A percentile compares a stretch with the other conserved stretches of the same genome.
Evolutionary conservation across 2,113 vertebrate species (phyloP).

Genomic region (Coregonus clupeaformis): DNA sequence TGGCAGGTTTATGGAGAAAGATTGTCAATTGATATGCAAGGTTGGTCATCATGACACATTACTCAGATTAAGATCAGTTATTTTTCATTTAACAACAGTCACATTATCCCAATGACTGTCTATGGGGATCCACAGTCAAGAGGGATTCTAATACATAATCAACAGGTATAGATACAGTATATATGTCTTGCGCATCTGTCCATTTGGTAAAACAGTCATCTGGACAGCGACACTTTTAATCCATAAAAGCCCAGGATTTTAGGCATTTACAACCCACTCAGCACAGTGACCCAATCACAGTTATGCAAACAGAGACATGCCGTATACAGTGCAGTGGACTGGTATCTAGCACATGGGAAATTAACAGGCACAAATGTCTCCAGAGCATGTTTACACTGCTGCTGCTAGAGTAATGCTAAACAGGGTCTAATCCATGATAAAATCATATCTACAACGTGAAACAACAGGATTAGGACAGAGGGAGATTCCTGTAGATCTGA

Average conservation of each 20-base stretch:
- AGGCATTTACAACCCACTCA: conserved; percentile 29
- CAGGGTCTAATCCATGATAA: background rate
- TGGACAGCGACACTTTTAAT: background rate
- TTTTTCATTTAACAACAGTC: no score
- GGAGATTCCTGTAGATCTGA: background rate
- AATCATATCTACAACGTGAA: background rate
- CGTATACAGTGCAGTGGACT: no score
- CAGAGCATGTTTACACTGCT: conserved; percentile 46
- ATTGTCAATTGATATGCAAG: no score
- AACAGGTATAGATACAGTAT: no score
- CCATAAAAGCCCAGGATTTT: conserved; percentile 19
- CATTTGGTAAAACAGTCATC: background rate
- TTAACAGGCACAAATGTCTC: conserved; percentile 55
- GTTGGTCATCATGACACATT: no score
- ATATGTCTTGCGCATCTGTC: background rate
- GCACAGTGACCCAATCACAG: background rate
- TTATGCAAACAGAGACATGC: conserved; percentile 45
- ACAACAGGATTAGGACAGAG: background rate
- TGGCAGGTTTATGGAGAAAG: no score
- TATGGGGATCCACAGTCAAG: background rate
- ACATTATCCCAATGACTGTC: no score
- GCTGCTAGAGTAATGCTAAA: conserved; percentile 23
- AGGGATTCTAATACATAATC: no score
- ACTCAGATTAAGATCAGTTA: no score
- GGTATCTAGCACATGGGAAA: conserved; percentile 60